These are phyloP conservation scores for Botia almorhae DNA, from an alignment of 2,797 vertebrate genomes.

Conservation along the genomic window DNA sequence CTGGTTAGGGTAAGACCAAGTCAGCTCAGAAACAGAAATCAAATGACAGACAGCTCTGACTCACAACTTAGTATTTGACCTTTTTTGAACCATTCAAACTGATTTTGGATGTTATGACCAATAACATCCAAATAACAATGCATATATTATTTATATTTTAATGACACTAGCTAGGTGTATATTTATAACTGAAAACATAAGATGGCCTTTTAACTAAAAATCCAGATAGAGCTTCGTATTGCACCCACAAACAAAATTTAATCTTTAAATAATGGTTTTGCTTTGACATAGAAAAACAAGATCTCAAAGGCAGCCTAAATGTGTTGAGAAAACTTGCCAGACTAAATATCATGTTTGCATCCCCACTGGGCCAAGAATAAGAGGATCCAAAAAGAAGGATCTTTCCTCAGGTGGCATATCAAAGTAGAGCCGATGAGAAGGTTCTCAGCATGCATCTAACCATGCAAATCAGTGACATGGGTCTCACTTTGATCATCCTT, in stretches of 20 bases:
- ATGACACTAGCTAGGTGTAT: neutral
- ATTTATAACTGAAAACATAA: neutral
- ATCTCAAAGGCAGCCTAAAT: constrained; percentile 39
- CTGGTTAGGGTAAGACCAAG: constrained; percentile 49
- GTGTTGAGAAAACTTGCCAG: constrained; percentile 32
- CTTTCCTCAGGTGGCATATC: constrained; percentile 44
- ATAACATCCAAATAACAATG: neutral
- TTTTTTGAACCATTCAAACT: neutral
- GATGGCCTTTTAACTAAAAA: neutral
- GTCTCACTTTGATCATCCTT: constrained; percentile 41
- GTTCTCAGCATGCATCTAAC: constrained; percentile 10
- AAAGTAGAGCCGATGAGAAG: constrained; percentile 32
- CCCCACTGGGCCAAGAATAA: constrained; percentile 3
- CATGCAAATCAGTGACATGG: constrained; percentile 49
- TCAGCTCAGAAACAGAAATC: neutral
- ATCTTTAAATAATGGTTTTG: constrained; percentile 13
- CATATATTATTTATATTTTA: neutral
- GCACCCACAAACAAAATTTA: constrained; percentile 1
- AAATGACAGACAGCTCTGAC: neutral
- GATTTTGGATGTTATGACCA: neutral
- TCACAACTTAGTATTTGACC: neutral
- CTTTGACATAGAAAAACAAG: constrained; percentile 39
- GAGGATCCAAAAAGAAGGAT: constrained; percentile 23
- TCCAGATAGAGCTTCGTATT: neutral
- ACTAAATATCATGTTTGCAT: constrained; percentile 22